Percentiles rank a stretch among this genome's conserved stretches.
Evolutionary conservation across 2,797 vertebrate species (phyloP).

Genomic region (Sebastes cheni): DNA sequence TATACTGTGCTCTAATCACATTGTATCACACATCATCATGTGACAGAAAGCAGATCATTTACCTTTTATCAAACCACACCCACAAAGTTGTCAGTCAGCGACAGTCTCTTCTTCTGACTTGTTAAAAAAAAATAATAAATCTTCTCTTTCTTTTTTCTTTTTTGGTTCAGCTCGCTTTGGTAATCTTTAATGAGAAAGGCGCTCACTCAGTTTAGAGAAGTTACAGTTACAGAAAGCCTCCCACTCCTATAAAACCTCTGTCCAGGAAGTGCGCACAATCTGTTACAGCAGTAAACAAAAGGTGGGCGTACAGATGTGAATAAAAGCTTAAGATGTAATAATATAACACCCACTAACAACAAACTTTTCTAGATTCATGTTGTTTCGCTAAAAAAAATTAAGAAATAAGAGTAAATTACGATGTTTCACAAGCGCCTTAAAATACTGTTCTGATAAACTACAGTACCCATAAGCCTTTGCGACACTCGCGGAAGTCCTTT

Average conservation of each 20-base stretch:
- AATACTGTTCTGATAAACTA: conserved; percentile 8
- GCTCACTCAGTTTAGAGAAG: background rate
- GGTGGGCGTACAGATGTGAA: background rate
- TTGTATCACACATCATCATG: conserved; percentile 20
- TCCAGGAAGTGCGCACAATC: conserved; percentile 51
- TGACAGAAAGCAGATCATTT: conserved; percentile 42
- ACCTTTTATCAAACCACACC: conserved; percentile 21
- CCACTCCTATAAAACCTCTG: too few relatives aligned
- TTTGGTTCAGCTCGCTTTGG: background rate
- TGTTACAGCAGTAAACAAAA: background rate
- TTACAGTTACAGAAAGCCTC: background rate
- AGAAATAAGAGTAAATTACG: background rate
- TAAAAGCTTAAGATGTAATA: background rate
- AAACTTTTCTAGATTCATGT: rapidly evolving
- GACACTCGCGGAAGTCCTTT: conserved; percentile 73
- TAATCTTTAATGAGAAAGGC: rapidly evolving
- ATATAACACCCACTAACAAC: background rate
- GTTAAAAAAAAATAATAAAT: background rate
- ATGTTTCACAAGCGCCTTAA: rapidly evolving
- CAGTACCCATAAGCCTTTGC: conserved; percentile 72
- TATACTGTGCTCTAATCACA: background rate
- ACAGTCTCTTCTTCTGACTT: background rate
- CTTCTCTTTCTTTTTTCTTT: background rate
- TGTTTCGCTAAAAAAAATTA: rapidly evolving
- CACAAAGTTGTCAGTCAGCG: background rate